phyloP scores from a whole-genome alignment of 2,888 invertebrate species.

The Machimus rusticus region DNA sequence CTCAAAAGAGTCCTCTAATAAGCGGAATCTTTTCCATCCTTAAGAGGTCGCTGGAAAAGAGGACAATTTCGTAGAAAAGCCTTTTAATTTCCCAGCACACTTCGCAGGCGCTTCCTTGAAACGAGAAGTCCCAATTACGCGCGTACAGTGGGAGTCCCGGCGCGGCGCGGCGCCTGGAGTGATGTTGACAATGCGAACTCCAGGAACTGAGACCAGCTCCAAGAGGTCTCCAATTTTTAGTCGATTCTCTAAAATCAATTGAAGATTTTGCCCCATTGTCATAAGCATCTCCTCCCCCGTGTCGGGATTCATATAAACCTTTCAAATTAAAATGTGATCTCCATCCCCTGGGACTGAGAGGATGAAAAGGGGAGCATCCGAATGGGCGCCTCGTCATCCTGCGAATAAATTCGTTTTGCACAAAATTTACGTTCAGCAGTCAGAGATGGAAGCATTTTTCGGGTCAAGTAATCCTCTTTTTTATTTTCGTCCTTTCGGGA shows the following conservation, averaged over 20 bases:
- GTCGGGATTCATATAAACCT: not conserved
- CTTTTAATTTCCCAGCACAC: not conserved
- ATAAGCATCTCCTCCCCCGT: not conserved
- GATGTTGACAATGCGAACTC: not conserved
- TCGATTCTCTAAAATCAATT: not conserved
- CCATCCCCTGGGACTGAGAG: not conserved
- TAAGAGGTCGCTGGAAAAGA: not conserved
- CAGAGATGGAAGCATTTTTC: not conserved
- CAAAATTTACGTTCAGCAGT: not conserved
- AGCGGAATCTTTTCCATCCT: not conserved
- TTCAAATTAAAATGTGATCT: slow-evolving; percentile 27
- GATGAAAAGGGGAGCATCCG: not conserved
- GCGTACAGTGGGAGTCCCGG: not conserved
- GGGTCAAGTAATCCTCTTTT: slow-evolving; percentile 5
- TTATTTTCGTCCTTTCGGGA: not conserved
- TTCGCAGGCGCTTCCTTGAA: not conserved
- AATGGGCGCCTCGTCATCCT: not conserved
- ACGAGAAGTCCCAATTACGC: not conserved
- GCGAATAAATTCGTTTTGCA: slow-evolving; percentile 1
- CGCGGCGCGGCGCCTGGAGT: not conserved
- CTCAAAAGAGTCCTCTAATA: not conserved
- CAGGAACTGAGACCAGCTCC: not conserved
- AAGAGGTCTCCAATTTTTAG: not conserved
- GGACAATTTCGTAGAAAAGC: not conserved
- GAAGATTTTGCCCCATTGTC: not conserved